Conservation (phyloP, 92 coral and sea anemone species). For the Porites evermanni region DNA sequence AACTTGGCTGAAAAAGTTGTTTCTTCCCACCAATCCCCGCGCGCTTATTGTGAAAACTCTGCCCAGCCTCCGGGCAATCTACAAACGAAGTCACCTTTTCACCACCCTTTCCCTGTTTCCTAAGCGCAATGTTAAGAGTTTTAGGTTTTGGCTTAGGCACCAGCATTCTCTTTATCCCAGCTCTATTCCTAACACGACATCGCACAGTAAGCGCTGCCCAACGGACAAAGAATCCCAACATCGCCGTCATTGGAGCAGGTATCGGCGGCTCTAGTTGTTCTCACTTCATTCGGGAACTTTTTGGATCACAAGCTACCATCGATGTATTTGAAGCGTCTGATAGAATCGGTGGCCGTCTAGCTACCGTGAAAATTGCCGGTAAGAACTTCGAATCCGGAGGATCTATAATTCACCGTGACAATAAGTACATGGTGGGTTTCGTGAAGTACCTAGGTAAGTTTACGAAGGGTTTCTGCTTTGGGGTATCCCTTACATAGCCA, state of each 20-base stretch:
- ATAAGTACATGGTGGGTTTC: conserved; percentile 84
- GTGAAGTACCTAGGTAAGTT: conserved; percentile 82
- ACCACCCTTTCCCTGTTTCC: neutral
- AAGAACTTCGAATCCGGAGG: conserved; percentile 90
- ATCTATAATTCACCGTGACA: conserved; percentile 85
- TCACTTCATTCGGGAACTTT: conserved; percentile 80
- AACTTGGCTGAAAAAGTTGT: too few relatives aligned
- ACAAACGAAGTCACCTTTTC: too few relatives aligned
- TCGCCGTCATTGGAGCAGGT: conserved; percentile 91
- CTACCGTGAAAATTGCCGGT: conserved; percentile 84
- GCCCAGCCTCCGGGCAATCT: too few relatives aligned
- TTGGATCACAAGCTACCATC: conserved; percentile 82
- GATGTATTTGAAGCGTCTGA: conserved; percentile 88
- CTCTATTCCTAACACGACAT: conserved; percentile 58
- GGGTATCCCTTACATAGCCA: too few relatives aligned
- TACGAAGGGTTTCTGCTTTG: neutral
- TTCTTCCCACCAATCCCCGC: too few relatives aligned
- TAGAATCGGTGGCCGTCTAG: conserved; percentile 92
- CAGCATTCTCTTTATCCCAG: conserved; percentile 69
- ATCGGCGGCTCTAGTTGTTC: conserved; percentile 91
- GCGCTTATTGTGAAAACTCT: too few relatives aligned
- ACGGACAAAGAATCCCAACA: conserved; percentile 28
- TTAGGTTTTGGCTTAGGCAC: conserved; percentile 64
- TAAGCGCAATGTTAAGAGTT: conserved; percentile 7
- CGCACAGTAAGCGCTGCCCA: conserved; percentile 52